Evolutionary conservation across 1,140 invertebrate species (phyloP).

Genomic region (Cylas formicarius): DNA sequence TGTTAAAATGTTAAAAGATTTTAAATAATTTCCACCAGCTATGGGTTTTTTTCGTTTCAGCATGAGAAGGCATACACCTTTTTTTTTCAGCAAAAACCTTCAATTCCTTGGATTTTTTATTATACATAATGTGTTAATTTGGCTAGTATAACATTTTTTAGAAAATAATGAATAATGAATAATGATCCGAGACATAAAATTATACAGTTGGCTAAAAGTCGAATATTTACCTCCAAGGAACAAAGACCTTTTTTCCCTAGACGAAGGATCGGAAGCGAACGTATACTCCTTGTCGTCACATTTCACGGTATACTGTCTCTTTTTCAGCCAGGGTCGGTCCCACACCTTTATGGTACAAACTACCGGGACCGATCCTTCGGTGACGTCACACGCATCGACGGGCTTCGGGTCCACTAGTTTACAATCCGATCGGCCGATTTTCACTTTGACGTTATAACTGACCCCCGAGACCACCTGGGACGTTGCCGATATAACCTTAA

Average conservation of each 20-base stretch:
- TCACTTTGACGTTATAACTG: slow-evolving; percentile 19
- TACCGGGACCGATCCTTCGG: slow-evolving; percentile 34
- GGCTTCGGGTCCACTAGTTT: slow-evolving; percentile 13
- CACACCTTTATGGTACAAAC: slow-evolving; percentile 42
- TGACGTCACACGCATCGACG: slow-evolving; percentile 14
- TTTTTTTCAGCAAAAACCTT: no score
- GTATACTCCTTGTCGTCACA: slow-evolving; percentile 14
- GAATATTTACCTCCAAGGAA: neutral
- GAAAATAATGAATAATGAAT: no score
- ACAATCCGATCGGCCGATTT: slow-evolving; percentile 20
- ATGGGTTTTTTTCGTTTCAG: no score
- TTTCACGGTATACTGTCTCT: slow-evolving; percentile 19
- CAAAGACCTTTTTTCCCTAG: slow-evolving; percentile 4
- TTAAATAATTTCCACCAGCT: no score
- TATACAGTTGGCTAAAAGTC: no score
- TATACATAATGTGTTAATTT: no score
- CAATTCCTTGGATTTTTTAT: no score
- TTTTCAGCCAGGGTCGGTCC: slow-evolving; percentile 53
- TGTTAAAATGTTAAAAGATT: no score
- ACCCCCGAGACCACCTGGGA: slow-evolving; percentile 25
- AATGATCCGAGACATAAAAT: no score
- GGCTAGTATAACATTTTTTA: no score
- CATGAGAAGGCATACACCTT: no score
- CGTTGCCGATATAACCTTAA: slow-evolving; percentile 19
- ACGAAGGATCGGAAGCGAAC: neutral